These are phyloP conservation scores for Chalcosyrphus nemorum DNA, from an alignment of 2,888 invertebrate genomes.

Conservation along the genomic window DNA sequence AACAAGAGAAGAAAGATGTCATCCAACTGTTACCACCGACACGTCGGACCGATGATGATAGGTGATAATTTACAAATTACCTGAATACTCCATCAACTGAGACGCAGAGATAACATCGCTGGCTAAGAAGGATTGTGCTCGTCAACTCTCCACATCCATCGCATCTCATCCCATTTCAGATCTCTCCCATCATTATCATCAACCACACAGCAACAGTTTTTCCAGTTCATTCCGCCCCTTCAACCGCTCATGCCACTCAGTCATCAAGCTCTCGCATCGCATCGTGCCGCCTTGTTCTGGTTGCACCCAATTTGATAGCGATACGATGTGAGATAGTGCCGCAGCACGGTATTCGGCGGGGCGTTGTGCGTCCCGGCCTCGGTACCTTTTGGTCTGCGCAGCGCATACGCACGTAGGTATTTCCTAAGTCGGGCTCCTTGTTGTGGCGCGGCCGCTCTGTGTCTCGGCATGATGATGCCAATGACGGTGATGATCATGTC, in stretches of 20 bases:
- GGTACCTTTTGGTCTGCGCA: slow-evolving; percentile 38
- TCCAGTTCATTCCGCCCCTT: background rate
- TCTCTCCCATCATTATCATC: slow-evolving; percentile 54
- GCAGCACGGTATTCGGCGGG: slow-evolving; percentile 48
- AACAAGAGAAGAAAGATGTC: slow-evolving; percentile 52
- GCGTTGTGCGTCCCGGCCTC: slow-evolving; percentile 62
- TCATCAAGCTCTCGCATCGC: slow-evolving; percentile 37
- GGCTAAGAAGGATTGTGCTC: slow-evolving; percentile 54
- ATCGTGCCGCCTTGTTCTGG: slow-evolving; percentile 51
- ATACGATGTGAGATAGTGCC: slow-evolving; percentile 64
- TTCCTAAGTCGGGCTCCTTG: slow-evolving; percentile 55
- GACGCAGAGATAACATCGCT: slow-evolving; percentile 53
- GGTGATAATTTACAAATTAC: slow-evolving; percentile 73
- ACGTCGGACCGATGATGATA: slow-evolving; percentile 70
- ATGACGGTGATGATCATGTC: slow-evolving; percentile 68
- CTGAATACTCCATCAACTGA: slow-evolving; percentile 53
- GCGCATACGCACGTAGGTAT: slow-evolving; percentile 66
- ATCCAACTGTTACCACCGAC: slow-evolving; percentile 61
- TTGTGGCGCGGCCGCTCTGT: slow-evolving; percentile 5
- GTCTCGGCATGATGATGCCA: slow-evolving; percentile 34
- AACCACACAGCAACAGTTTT: slow-evolving; percentile 28
- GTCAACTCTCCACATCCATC: slow-evolving; percentile 59
- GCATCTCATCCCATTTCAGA: slow-evolving; percentile 39
- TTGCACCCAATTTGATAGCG: slow-evolving; percentile 73
- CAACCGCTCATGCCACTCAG: background rate